Percentiles rank a stretch among this genome's conserved stretches.
Evolutionary conservation across 1,140 invertebrate genomes (phyloP).

Genomic region (Proales similis): DNA sequence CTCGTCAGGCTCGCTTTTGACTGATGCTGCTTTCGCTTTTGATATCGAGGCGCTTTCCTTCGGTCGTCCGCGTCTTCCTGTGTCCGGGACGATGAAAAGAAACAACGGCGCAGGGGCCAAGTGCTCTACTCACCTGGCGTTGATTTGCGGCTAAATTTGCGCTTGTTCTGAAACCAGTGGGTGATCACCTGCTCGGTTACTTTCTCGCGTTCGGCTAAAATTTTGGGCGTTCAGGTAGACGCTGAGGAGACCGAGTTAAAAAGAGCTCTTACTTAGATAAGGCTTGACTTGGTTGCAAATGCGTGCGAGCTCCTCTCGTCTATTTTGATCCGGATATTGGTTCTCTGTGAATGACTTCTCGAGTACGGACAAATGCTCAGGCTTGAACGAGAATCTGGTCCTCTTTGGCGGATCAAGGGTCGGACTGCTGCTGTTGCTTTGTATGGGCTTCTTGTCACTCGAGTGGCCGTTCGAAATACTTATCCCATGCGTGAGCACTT

Average conservation of each 20-base stretch:
- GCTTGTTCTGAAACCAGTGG: slow-evolving; percentile 54
- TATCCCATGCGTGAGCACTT: too few species aligned
- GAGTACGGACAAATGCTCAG: slow-evolving; percentile 48
- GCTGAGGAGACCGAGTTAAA: slow-evolving; percentile 37
- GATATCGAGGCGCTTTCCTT: too few species aligned
- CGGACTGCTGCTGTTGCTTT: too few species aligned
- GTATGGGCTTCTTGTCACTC: too few species aligned
- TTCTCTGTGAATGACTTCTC: slow-evolving; percentile 49
- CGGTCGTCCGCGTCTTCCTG: too few species aligned
- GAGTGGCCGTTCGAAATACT: too few species aligned
- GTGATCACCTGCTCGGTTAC: slow-evolving; percentile 50
- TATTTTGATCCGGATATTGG: slow-evolving; percentile 51
- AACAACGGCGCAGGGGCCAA: too few species aligned
- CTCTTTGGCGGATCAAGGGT: slow-evolving; percentile 40
- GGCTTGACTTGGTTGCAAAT: slow-evolving; percentile 47
- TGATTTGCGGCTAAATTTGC: slow-evolving; percentile 44
- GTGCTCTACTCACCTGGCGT: too few species aligned
- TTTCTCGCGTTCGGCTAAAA: slow-evolving; percentile 3
- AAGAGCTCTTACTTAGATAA: slow-evolving; percentile 42
- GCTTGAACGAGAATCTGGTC: slow-evolving; percentile 52
- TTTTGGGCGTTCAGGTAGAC: neutral
- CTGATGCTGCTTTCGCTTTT: too few species aligned
- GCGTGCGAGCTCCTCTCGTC: slow-evolving; percentile 48
- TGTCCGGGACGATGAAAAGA: too few species aligned
- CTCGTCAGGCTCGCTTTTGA: too few species aligned